These are phyloP conservation scores for Bembecia ichneumoniformis DNA, from an alignment of 2,888 invertebrate species.

Conservation along the genomic window DNA sequence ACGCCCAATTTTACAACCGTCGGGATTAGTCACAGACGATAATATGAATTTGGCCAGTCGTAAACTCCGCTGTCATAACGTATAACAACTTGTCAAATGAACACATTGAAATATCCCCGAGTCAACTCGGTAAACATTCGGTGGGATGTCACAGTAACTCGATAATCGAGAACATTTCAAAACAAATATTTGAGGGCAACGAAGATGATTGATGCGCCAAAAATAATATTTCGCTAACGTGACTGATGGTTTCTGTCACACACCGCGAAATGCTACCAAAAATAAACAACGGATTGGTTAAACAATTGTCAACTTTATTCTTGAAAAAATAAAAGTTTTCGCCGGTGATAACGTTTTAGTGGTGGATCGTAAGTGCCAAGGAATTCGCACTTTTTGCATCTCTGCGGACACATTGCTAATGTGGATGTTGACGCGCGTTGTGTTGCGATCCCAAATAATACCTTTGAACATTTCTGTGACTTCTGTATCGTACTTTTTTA, in stretches of 20 bases:
- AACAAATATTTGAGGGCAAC: constrained; percentile 2
- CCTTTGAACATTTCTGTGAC: not conserved
- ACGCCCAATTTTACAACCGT: too few species aligned
- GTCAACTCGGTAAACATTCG: not conserved
- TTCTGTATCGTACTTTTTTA: too few species aligned
- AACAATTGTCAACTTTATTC: not conserved
- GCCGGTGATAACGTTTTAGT: not conserved
- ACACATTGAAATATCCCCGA: not conserved
- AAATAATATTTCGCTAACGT: constrained; percentile 4
- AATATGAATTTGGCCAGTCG: too few species aligned
- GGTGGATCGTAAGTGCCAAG: not conserved
- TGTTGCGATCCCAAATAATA: not conserved
- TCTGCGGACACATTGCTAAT: not conserved
- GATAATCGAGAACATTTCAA: constrained; percentile 4
- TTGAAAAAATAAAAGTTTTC: not conserved
- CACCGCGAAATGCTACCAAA: not conserved
- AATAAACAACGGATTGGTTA: not conserved
- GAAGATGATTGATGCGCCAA: constrained; percentile 5
- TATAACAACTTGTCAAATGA: not conserved
- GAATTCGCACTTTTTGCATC: not conserved
- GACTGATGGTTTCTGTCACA: not conserved
- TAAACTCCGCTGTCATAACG: not conserved
- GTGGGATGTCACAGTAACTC: not conserved
- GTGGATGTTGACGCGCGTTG: not conserved
- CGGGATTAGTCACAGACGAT: too few species aligned